Base-by-base conservation (phyloP, 2,888 invertebrate genomes). In the Trissonchulus sp. region DNA sequence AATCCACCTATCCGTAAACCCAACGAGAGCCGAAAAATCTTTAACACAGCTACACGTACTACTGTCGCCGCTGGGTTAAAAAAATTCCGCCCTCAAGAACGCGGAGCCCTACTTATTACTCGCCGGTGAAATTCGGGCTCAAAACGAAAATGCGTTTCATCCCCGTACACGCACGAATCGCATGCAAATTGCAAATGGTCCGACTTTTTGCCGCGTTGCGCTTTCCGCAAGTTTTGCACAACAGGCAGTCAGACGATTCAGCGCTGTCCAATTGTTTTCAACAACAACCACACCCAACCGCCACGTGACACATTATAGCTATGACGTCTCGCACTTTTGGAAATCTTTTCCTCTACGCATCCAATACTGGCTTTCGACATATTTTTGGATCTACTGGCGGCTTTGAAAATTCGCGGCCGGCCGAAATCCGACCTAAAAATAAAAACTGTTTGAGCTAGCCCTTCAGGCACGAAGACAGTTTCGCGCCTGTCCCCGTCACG, bases 91-190 rank as follows among this genome's bases (percentile, higher is more conserved):
- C n/a, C 23, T 8, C 23, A 8, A 48, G 48, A 15, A 23, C 48
- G 8, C 8, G 23, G n/a, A 48, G 8, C 8, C 23, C n/a, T n/a
- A n/a, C n/a, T n/a, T n/a, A n/a, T n/a, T n/a, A n/a, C n/a, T n/a
- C n/a, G n/a, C n/a, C n/a, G n/a, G n/a, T n/a, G n/a, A n/a, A n/a
- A n/a, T n/a, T n/a, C 8, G 23, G 31, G 65, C 60, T 33, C 18
- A 15, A n/a, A 78, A 72, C 72, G n/a, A n/a, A n/a, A 78, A 28
- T 79, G 80, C 73, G 62, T 74, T n/a, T 75, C 79, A 18, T 77
- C 77, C 30, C 2, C 34, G 75, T 31, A 76, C n/a, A 68, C 33
- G 33, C n/a, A 76, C 34, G 23, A 77, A 76, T 79, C 31, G 74
- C 1, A 69, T 69, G 74, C 68, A 69, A 63, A 62, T 30, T 72